phyloP scores from a whole-genome alignment of 2,888 invertebrate species.

The Pimpla rufipes region DNA sequence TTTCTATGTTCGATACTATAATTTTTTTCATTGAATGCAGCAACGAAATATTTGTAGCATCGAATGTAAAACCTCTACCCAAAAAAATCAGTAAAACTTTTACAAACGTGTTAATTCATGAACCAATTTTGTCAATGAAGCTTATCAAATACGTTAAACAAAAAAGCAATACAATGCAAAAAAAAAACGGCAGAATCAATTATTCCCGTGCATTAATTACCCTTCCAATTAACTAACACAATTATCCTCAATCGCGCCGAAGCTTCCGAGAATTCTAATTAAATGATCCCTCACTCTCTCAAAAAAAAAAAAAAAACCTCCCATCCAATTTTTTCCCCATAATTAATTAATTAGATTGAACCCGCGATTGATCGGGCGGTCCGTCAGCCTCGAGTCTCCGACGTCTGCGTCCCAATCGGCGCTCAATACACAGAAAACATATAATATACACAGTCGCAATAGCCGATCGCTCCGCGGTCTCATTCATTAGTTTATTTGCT shows the following conservation, averaged over 20 bases:
- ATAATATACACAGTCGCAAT: slow-evolving; percentile 9
- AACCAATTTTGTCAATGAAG: too few relatives aligned
- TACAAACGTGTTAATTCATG: too few relatives aligned
- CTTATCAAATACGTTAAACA: too few relatives aligned
- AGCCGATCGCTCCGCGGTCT: slow-evolving; percentile 32
- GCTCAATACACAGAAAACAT: slow-evolving; percentile 42
- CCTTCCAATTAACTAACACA: background rate
- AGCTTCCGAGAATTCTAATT: slow-evolving; percentile 4
- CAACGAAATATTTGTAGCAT: too few relatives aligned
- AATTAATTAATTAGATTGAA: slow-evolving; percentile 27
- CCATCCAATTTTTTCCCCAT: background rate
- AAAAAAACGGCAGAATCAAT: background rate
- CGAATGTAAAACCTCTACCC: too few relatives aligned
- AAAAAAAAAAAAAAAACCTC: background rate
- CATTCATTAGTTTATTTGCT: slow-evolving; percentile 62
- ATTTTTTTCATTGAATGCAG: too few relatives aligned
- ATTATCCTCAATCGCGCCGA: background rate
- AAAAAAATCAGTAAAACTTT: too few relatives aligned
- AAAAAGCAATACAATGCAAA: too few relatives aligned
- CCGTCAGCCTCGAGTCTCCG: background rate
- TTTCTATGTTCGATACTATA: background rate
- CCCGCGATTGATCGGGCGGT: background rate
- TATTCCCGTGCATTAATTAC: background rate
- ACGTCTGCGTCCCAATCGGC: background rate
- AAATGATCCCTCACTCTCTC: too few relatives aligned